Base-by-base conservation (phyloP, 2,113 vertebrate genomes). In the Gadus chalcogrammus region DNA sequence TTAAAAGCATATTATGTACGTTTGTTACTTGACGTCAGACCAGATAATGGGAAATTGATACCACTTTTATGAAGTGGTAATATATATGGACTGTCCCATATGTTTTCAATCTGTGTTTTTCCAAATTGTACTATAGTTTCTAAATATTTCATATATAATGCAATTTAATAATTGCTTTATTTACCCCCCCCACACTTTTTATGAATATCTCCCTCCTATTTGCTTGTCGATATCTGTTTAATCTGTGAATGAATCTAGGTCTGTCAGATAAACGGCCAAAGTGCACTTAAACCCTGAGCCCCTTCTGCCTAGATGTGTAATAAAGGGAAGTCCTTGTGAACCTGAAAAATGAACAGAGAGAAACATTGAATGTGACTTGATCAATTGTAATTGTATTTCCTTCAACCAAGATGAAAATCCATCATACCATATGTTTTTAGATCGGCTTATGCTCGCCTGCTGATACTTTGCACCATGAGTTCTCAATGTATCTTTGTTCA, bases 261-360 rank as follows among this genome's bases (percentile, higher is more conserved):
- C 5, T 52, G 4, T 22, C 61, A n/a, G 8, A 22, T 11, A 72
- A 35, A 63, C 24, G 70, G 67, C 61, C 67, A 1, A 77, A 82
- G 75, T 84, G 79, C 82, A 76, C 77, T 80, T 84, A 67, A 17
- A 58, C 22, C 24, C 38, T 1, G 4, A 20, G 22, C 35, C 53
- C 1, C 1, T 71, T 35, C 64, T 48, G 56, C 58, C 9, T 17
- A 5, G 9, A 9, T 62, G 6, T 1, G n/a, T 5, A 64, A 3
- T 20, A 56, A 70, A 67, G 42, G 22, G 61, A 72, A 1, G 60
- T 52, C 20, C 2, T 65, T 65, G 42, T 65, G 9, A n/a, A 65
- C 18, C 35, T 28, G 31, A 35, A 65, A 65, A 42, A 35, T 65
- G n/a, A 31, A 48, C 35, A 22, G 38, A 63, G n/a, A 16, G 68